Conservation (phyloP, 2,113 vertebrate genomes). For the Lampris megalopsis region DNA sequence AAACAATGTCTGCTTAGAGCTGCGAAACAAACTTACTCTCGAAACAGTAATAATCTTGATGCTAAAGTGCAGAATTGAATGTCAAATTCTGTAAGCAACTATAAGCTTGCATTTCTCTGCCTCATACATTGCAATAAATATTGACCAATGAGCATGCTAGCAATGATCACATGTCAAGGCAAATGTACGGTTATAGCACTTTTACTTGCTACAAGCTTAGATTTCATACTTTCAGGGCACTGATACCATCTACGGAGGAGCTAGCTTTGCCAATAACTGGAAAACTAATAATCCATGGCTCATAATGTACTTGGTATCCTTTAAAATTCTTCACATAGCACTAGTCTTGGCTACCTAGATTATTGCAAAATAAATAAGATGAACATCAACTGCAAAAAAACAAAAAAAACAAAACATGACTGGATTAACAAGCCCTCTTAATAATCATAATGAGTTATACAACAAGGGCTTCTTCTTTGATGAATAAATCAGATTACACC, state of each 20-base stretch:
- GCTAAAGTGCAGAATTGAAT: constrained; percentile 52
- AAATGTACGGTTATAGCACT: constrained; percentile 40
- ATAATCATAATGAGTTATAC: background rate
- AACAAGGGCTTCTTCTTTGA: background rate
- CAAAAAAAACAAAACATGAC: background rate
- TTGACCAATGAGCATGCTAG: constrained; percentile 36
- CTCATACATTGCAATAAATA: background rate
- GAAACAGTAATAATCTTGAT: constrained; percentile 19
- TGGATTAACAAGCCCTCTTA: background rate
- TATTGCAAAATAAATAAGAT: constrained; percentile 56
- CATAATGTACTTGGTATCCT: background rate
- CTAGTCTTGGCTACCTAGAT: constrained; percentile 27
- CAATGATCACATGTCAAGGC: constrained; percentile 28
- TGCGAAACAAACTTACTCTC: constrained; percentile 2
- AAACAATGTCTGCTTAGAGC: constrained; percentile 7
- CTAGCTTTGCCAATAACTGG: constrained; percentile 14
- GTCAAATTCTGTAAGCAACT: constrained; percentile 11
- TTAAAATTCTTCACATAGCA: constrained; percentile 35
- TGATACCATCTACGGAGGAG: background rate
- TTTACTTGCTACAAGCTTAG: constrained; percentile 51
- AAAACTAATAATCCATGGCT: background rate
- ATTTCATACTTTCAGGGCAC: constrained; percentile 6
- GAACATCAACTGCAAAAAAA: constrained; percentile 11
- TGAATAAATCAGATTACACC: background rate
- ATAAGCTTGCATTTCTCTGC: constrained; percentile 5